These are phyloP conservation scores for Latrodectus geometricus DNA, from an alignment of 1,140 invertebrate species.

Conservation along the genomic window DNA sequence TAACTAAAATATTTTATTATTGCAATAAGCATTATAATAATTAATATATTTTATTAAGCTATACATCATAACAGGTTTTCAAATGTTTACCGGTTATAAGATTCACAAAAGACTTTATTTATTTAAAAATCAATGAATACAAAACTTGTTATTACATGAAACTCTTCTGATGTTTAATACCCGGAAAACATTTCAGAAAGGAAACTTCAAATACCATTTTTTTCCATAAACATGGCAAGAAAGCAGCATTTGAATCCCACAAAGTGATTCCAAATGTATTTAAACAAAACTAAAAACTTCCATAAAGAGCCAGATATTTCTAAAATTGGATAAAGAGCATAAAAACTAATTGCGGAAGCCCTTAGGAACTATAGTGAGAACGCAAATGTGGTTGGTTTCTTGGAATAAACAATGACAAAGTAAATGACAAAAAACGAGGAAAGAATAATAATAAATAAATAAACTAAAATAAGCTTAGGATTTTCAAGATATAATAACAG, in stretches of 20 bases:
- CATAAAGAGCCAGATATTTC: background rate
- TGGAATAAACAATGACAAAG: background rate
- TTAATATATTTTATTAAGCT: too few species aligned
- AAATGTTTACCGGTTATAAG: too few species aligned
- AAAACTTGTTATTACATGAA: too few species aligned
- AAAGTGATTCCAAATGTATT: background rate
- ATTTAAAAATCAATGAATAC: too few species aligned
- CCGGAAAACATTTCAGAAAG: too few species aligned
- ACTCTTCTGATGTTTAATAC: too few species aligned
- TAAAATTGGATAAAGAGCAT: background rate
- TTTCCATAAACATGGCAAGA: too few species aligned
- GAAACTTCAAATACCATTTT: too few species aligned
- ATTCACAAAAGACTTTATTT: too few species aligned
- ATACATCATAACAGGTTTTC: too few species aligned
- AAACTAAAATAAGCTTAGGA: background rate
- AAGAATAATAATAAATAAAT: background rate
- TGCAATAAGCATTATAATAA: too few species aligned
- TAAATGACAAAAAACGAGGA: background rate
- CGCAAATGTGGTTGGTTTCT: background rate
- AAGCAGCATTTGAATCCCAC: background rate
- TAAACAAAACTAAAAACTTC: background rate
- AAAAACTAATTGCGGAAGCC: background rate
- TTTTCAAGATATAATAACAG: background rate
- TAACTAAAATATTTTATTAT: too few species aligned
- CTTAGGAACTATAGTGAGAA: background rate